These are phyloP conservation scores for Drosophila multiciliata DNA, from an alignment of 2,888 invertebrate species.

Conservation along the genomic window DNA sequence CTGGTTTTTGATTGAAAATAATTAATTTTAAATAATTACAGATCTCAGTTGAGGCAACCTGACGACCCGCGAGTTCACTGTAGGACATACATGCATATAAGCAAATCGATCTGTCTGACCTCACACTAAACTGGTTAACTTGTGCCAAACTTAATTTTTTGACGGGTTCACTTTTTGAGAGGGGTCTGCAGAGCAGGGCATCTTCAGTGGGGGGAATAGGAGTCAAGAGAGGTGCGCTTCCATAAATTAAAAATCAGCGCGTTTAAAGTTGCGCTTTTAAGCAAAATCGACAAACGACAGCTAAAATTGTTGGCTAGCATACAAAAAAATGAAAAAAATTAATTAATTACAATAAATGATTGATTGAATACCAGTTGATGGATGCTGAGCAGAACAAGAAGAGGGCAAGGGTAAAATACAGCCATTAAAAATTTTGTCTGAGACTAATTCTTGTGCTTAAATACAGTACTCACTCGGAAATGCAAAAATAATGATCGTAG, in stretches of 20 bases:
- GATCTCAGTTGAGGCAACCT: slow-evolving; percentile 27
- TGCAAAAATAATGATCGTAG: background rate
- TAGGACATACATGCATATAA: slow-evolving; percentile 5
- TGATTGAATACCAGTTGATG: slow-evolving; percentile 40
- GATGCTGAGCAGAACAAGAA: slow-evolving; percentile 8
- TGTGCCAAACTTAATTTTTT: slow-evolving; percentile 63
- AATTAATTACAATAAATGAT: slow-evolving; percentile 37
- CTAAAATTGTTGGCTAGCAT: slow-evolving; percentile 1
- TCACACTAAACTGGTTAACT: slow-evolving; percentile 64
- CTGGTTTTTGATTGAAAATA: slow-evolving; percentile 53
- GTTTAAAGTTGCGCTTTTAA: slow-evolving; percentile 29
- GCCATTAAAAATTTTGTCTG: slow-evolving; percentile 34
- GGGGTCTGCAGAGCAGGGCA: background rate
- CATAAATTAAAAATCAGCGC: slow-evolving; percentile 16
- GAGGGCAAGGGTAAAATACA: slow-evolving; percentile 16
- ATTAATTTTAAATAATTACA: slow-evolving; percentile 75
- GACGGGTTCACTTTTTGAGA: slow-evolving; percentile 15
- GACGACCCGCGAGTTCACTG: slow-evolving; percentile 4
- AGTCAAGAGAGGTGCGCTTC: background rate
- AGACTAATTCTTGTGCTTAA: slow-evolving; percentile 11
- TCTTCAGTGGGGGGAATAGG: background rate
- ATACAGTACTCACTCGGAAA: background rate
- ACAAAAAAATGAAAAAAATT: background rate
- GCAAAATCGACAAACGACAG: slow-evolving; percentile 31
- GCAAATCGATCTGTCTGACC: slow-evolving; percentile 27